phyloP scores from a whole-genome alignment of 2,113 vertebrate species.

The Rhinichthys klamathensis region DNA sequence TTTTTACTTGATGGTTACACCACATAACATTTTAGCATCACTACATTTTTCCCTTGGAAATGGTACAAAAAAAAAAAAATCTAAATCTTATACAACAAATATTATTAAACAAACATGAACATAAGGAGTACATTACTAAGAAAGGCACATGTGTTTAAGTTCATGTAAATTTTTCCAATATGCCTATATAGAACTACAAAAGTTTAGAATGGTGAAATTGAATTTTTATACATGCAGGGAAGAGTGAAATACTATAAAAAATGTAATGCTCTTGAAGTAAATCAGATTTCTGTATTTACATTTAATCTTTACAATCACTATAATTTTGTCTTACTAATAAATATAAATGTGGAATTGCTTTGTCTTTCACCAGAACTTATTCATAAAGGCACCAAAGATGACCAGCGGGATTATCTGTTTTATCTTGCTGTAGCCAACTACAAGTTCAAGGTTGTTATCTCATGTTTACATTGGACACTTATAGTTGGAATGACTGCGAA shows the following conservation, averaged over 20 bases:
- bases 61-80: background rate
- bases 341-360: conserved; percentile 30
- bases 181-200: too few relatives aligned
- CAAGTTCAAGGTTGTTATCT: conserved; percentile 80
- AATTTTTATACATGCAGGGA: background rate
- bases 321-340: background rate
- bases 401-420: conserved; percentile 86
- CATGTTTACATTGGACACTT: background rate
- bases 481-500: background rate
- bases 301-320: background rate
- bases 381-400: conserved; percentile 82
- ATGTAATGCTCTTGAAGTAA: background rate
- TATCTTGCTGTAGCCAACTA: conserved; percentile 87
- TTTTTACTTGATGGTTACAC: background rate
- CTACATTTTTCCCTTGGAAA: background rate
- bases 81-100: too few relatives aligned
- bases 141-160: background rate
- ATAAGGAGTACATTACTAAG: background rate
- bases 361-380: conserved; percentile 76
- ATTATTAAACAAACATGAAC: background rate
- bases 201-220: too few relatives aligned
- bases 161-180: too few relatives aligned
- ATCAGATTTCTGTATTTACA: background rate
- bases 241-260: background rate
- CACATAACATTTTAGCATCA: background rate